These are phyloP conservation scores for Cantharis rufa DNA, from an alignment of 2,888 invertebrate genomes.

Conservation along the genomic window DNA sequence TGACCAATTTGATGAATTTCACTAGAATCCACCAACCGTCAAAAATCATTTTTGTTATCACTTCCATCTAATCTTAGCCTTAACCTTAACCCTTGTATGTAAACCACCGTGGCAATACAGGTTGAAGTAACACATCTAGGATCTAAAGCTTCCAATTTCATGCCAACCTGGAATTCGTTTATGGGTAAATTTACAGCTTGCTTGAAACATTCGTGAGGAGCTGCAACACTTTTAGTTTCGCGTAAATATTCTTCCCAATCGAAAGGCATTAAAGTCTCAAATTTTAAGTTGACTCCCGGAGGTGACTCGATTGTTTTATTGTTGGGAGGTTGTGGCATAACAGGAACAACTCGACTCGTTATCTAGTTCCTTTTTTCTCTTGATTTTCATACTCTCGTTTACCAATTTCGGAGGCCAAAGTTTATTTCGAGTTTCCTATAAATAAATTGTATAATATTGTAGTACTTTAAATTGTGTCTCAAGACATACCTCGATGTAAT, in stretches of 20 bases:
- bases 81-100: constrained; percentile 85
- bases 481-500: constrained; percentile 59
- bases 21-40: constrained; percentile 92
- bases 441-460: neutral
- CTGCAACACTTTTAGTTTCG: constrained; percentile 68
- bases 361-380: constrained; percentile 68
- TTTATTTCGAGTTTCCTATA: constrained; percentile 68
- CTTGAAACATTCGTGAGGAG: constrained; percentile 87
- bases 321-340: constrained; percentile 53
- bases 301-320: constrained; percentile 57
- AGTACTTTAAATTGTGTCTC: neutral
- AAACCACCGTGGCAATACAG: constrained; percentile 95
- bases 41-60: constrained; percentile 98
- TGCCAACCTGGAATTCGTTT: constrained; percentile 91
- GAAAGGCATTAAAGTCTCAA: constrained; percentile 79
- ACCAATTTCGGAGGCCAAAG: constrained; percentile 85
- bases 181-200: constrained; percentile 78
- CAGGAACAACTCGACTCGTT: constrained; percentile 57
- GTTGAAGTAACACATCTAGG: constrained; percentile 94
- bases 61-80: constrained; percentile 92
- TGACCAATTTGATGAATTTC: constrained; percentile 94
- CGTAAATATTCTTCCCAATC: constrained; percentile 84
- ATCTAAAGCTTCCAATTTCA: constrained; percentile 95
- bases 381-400: constrained; percentile 57
- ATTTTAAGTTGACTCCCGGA: constrained; percentile 70